Percentiles rank a stretch among this genome's conserved stretches.
Evolutionary conservation across 2,797 vertebrate species (phyloP).

Genomic region (Acanthiza pusilla): DNA sequence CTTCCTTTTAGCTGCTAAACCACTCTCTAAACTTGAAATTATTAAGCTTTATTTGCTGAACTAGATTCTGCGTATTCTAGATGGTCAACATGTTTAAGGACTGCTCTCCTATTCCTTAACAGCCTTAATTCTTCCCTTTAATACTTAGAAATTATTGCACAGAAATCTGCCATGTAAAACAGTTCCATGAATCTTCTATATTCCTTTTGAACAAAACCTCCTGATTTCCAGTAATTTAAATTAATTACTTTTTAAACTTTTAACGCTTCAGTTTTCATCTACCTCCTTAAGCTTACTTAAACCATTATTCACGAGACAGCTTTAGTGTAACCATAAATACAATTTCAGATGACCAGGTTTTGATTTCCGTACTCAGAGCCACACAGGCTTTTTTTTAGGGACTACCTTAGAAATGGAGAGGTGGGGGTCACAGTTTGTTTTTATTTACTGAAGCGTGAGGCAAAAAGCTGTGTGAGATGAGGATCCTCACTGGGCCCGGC

Average conservation of each 20-base stretch:
- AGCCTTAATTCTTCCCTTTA: background rate
- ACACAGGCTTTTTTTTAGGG: background rate
- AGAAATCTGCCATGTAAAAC: background rate
- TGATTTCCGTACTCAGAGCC: background rate
- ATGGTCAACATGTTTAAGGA: background rate
- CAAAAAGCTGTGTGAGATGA: fast-evolving
- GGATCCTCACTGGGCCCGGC: background rate
- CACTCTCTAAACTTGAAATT: background rate
- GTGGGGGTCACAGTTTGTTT: background rate
- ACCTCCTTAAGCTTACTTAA: background rate
- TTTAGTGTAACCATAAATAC: background rate
- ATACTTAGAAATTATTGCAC: background rate
- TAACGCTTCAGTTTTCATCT: background rate
- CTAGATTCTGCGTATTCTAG: background rate
- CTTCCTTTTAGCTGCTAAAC: background rate
- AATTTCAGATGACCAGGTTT: background rate
- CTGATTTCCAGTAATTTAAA: background rate
- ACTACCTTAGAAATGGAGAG: background rate
- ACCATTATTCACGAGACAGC: background rate
- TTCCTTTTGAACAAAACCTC: background rate
- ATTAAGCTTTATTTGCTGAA: background rate
- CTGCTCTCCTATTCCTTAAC: background rate
- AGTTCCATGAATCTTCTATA: background rate
- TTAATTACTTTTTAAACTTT: background rate
- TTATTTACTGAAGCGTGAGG: background rate